These are phyloP conservation scores for Alexandromys fortis DNA, from an alignment of 2,113 vertebrate genomes.

Conservation along the genomic window DNA sequence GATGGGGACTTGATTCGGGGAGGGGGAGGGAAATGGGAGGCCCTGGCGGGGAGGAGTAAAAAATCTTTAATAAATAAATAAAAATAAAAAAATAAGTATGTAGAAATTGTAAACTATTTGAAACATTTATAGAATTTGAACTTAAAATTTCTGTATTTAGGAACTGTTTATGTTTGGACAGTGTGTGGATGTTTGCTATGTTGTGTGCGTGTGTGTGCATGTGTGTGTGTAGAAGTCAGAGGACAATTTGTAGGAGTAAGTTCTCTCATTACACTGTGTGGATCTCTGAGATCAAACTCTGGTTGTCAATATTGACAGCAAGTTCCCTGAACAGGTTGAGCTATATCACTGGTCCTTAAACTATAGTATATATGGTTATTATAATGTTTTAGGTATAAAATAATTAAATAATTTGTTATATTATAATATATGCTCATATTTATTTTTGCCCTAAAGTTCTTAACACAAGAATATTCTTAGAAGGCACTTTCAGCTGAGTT, in stretches of 20 bases:
- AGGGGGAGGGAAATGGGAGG: too few species aligned
- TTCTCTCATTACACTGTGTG: neutral
- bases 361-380: neutral
- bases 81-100: neutral
- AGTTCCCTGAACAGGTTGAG: neutral
- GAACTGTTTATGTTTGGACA: neutral
- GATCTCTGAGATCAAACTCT: neutral
- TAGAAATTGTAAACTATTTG: neutral
- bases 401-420: too few species aligned
- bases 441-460: slow-evolving; percentile 16
- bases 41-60: too few species aligned
- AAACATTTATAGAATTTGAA: neutral
- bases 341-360: neutral
- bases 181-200: neutral
- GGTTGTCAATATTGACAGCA: neutral
- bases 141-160: neutral
- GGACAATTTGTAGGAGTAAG: too few species aligned
- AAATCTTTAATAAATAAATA: too few species aligned
- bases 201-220: neutral
- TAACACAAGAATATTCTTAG: neutral
- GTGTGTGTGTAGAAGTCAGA: neutral
- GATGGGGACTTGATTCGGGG: too few species aligned
- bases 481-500: neutral
- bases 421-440: neutral
- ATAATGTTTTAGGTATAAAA: too few species aligned